A percentile compares a stretch with the other conserved stretches of the same genome.
Conservation (phyloP, 2,113 vertebrate genomes). For the human (Homo sapiens) region GRCh38 chr14:71516001-71516500, state of each 20-base stretch:
- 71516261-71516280: not conserved
- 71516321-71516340: not conserved
- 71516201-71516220: not conserved
- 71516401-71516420: too few species aligned
- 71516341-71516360: not conserved
- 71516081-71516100: not conserved
- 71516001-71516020: not conserved
- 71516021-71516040: not conserved
- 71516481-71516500: too few species aligned
- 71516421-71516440: too few species aligned
- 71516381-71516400: not conserved
- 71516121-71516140: not conserved
- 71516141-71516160: not conserved
- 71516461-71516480: too few species aligned
- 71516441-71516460: too few species aligned
- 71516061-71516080: not conserved
- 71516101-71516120: accelerated
- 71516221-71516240: not conserved
- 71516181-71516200: not conserved
- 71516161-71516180: not conserved
- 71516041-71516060: not conserved
- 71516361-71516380: not conserved
- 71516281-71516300: not conserved
- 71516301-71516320: not conserved
- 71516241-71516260: not conserved